Conservation (phyloP, 2,888 invertebrate genomes). For the Euclidia mi region DNA sequence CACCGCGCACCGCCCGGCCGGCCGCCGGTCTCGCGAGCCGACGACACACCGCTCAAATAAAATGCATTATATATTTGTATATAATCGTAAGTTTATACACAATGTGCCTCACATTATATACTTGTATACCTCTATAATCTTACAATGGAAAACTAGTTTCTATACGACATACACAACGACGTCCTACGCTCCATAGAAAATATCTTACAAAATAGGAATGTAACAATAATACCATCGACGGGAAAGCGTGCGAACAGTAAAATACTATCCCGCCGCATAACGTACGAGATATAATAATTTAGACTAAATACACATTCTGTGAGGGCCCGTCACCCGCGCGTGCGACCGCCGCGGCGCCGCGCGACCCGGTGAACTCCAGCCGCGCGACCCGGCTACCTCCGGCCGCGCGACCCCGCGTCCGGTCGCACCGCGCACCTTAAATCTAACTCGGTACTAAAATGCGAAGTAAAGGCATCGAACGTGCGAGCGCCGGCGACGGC, state of each 20-base stretch:
- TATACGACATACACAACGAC: slow-evolving; percentile 40
- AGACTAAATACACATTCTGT: too few relatives aligned
- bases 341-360: neutral
- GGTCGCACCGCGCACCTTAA: slow-evolving; percentile 6
- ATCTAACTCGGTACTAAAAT: slow-evolving; percentile 33
- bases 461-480: slow-evolving; percentile 48
- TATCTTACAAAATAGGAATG: slow-evolving; percentile 59
- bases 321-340: too few relatives aligned
- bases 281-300: slow-evolving; percentile 33
- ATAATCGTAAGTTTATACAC: slow-evolving; percentile 1
- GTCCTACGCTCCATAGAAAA: slow-evolving; percentile 35
- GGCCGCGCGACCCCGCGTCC: neutral
- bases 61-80: slow-evolving; percentile 8
- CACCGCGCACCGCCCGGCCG: neutral
- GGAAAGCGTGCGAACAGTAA: slow-evolving; percentile 36
- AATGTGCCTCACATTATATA: slow-evolving; percentile 10
- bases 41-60: slow-evolving; percentile 2
- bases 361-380: neutral
- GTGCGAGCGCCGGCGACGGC: slow-evolving; percentile 13
- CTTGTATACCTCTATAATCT: slow-evolving; percentile 25
- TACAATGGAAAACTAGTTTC: slow-evolving; percentile 34
- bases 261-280: slow-evolving; percentile 32
- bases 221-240: slow-evolving; percentile 50
- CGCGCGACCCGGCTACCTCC: too few relatives aligned
- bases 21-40: neutral